Evolutionary conservation across 35 echinoderm and acorn worm species (phyloP), one percentile per base, ranked within the genome.

Genomic region (Apostichopus parvimensis): DNA sequence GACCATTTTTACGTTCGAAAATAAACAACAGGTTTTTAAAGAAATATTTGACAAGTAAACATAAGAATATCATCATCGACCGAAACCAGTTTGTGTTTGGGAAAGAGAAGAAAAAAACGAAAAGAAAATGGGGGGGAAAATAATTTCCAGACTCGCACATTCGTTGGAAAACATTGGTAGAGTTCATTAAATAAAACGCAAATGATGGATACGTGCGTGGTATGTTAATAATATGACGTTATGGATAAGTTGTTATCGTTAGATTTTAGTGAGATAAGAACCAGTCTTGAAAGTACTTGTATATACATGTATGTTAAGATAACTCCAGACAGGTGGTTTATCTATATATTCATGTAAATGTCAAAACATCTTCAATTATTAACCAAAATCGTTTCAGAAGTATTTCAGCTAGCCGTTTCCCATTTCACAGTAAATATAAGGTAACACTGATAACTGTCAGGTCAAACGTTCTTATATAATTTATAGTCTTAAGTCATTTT

Each of bases 1-100:
- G 58, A 61, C 71, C 71, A 75, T 75, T 75, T 68, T 75, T 75
- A 75, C 71, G 71, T 75, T 75, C 17, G 21, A 75, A 75, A 75
- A 75, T 75, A 75, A 75, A 75, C 71, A 75, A 75, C n/a, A 20
- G 71, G 11, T 75, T 75, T 21, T 75, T 75, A 22, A 18, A n/a
- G 71, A 75, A 22, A 75, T 22, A 22, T 75, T 7, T 45, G n/a
- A 75, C 14, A 75, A 75, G 14, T 20, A 22, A 75, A 75, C 7
- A 75, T 20, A 22, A 18, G n/a, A 22, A 22, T 20, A 68, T 14
- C 11, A 11, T n/a, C 71, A 75, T 20, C 71, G 21, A 75, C 71
- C 71, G 71, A 75, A 75, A 75, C 71, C 71, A 4, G 58, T 61
- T 75, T 75, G 14, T 75, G 18, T 18, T 75, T 75, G 71, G 14